A percentile compares a stretch with the other conserved stretches of the same genome.
phyloP scores from a whole-genome alignment of 2,113 vertebrate species.

The Reinhardtius hippoglossoides region DNA sequence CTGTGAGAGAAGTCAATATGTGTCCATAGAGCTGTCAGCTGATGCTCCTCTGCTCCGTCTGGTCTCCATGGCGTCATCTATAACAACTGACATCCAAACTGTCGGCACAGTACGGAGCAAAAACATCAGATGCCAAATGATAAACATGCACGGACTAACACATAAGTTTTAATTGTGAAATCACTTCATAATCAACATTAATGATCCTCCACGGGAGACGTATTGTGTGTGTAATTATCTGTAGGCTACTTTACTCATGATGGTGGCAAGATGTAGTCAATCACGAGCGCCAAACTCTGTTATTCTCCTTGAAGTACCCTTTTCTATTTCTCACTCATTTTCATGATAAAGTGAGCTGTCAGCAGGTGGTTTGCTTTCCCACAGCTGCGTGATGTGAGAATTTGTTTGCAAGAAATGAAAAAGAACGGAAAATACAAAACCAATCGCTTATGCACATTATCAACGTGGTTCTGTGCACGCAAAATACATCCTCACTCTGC shows the following conservation, averaged over 20 bases:
- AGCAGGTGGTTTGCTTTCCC: conserved; percentile 56
- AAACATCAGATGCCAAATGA: conserved; percentile 10
- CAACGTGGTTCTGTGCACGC: conserved; percentile 21
- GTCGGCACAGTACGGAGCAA: conserved; percentile 6
- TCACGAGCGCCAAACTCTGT: conserved; percentile 5
- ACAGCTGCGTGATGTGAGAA: conserved; percentile 45
- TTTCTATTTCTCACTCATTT: conserved; percentile 34
- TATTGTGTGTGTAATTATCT: not conserved
- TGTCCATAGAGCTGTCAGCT: conserved; percentile 73
- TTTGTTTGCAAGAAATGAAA: conserved; percentile 30
- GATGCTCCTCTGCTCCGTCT: conserved; percentile 44
- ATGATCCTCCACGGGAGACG: not conserved
- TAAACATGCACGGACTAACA: not conserved
- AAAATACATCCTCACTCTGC: conserved; percentile 32
- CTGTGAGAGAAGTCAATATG: conserved; percentile 81
- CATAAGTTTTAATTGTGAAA: not conserved
- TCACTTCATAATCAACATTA: not conserved
- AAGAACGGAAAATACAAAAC: conserved; percentile 2
- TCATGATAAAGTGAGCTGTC: conserved; percentile 58
- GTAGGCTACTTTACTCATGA: not conserved
- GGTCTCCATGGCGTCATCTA: conserved; percentile 72
- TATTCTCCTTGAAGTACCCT: conserved; percentile 22
- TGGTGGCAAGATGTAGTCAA: not conserved
- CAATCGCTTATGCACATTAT: conserved; percentile 28
- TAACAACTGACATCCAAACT: conserved; percentile 30